Evolutionary conservation across 2,113 vertebrate species (phyloP), one percentile per base, ranked within the genome.

Genomic region (Carettochelys insculpta): DNA sequence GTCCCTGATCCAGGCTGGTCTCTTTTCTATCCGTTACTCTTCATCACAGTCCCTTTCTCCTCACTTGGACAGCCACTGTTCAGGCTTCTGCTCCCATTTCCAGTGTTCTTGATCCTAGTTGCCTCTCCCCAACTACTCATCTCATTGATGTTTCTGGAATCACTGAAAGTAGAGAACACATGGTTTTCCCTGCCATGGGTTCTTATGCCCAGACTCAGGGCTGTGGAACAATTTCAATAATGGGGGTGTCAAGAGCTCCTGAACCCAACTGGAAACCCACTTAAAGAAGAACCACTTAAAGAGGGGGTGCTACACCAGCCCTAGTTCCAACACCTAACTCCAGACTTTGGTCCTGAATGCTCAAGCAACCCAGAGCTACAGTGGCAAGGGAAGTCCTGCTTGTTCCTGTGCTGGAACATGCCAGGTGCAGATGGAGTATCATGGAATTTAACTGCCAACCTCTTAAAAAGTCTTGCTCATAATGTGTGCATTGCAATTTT

Each of bases 171-270:
- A 58, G 17, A 65, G 16, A 65, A 65, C 17, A n/a, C 6, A n/a
- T 65, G 8, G 16, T 65, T 73, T 43, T 43, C 38, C 51, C 50
- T 47, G 27, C 12, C 80, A 29, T 16, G 25, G 20, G 9, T 47
- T 65, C 0, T 0, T 17, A 61, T 8, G 17, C 41, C 53, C 54
- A 16, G 14, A 2, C 19, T 50, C n/a, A n/a, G n/a, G n/a, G n/a
- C n/a, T n/a, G n/a, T n/a, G n/a, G n/a, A n/a, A n/a, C n/a, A n/a
- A n/a, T n/a, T n/a, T n/a, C n/a, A n/a, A n/a, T n/a, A n/a, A n/a
- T n/a, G n/a, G n/a, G n/a, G n/a, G n/a, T n/a, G n/a, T n/a, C n/a
- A n/a, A n/a, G n/a, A n/a, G n/a, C n/a, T n/a, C n/a, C n/a, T n/a
- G n/a, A n/a, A n/a, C n/a, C n/a, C n/a, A n/a, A n/a, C n/a, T n/a